Evolutionary conservation across 92 coral and sea anemone species (phyloP), one percentile per base, ranked within the genome.

Genomic region (Epizoanthus ramosus): DNA sequence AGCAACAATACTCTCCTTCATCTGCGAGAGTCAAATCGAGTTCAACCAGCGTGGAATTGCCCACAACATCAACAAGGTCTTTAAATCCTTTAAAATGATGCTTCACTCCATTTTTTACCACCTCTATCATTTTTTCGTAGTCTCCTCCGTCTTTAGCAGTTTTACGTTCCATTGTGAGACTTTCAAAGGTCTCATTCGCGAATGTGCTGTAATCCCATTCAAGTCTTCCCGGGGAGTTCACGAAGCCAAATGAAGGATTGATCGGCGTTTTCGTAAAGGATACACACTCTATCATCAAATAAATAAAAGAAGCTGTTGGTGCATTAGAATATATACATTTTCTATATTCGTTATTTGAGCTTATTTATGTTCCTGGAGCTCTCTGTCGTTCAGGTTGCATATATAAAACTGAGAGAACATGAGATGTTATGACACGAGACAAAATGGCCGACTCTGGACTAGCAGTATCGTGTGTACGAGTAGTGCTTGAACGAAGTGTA

Each of bases 1-100:
- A n/a, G 9, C 75, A 71, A 28, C 75, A 71, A 6, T 71, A 71
- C 8, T 71, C 75, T 3, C 75, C 75, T 45, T 71, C 75, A 35
- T 71, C 75, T 16, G 23, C 57, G 21, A 71, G 50, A 39, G 13
- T 71, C 75, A 71, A 71, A n/a, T 19, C 12, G 33, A n/a, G 37
- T 71, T 71, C 75, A 43, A 71, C 33, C 31, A 71, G 22, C 1
- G 75, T 71, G n/a, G 75, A 71, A 14, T 71, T 45, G 1, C 35
- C 75, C 7, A 43, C 33, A 22, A 71, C 17, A 7, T 71, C 75
- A 37, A 71, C 57, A 43, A 71, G 56, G 22, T n/a, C 28, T 18
- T 45, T 45, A n/a, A 71, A 71, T 14, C 14, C 18, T 25, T 43
- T 71, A 18, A 17, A 71, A 45, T 43, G 15, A 10, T 9, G 2